Base-by-base conservation (phyloP, 2,888 invertebrate genomes). In the Bruchidius siliquastri region DNA sequence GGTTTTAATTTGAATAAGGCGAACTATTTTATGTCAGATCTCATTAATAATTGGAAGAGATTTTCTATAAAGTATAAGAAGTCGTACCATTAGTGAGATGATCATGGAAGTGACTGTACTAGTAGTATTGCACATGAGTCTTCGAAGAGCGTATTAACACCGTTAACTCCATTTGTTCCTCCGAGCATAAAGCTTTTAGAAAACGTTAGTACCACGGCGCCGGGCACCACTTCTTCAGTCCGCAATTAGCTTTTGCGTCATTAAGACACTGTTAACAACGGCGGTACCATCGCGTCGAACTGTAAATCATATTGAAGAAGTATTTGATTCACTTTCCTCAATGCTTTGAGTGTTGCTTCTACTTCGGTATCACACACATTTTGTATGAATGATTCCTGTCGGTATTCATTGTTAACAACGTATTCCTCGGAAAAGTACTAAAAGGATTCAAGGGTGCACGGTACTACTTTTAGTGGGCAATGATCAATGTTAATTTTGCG, bases 121-220 rank as follows among this genome's bases (percentile, higher is more conserved):
- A 49, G 26, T 26, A 26, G 26, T 26, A 26, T 8, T 4, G 49
- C 49, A 49, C 49, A 13, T 49, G 13, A 49, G 18, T 49, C 49
- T 49, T 49, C 49, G 49, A 49, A 13, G 49, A 49, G 49, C 49
- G 21, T 22, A 68, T 68, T 20, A 21, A 18, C 67, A 26, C 86
- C 85, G 86, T 85, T 86, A 49, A 86, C 80, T 85, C 86, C 81
- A 85, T 82, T 85, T 85, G 84, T 77, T 84, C 84, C 79, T 72
- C 82, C 78, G 83, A 84, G 83, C 86, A 85, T 84, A 86, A 86
- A 86, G 83, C 82, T 82, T 80, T 77, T 79, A 82, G 82, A 82
- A 83, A 84, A 83, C 26, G 30, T 32, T 67, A 71, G 49, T 49
- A 49, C 49, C 49, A 13, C 49, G 6, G 18, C 49, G 49, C 13